Conservation (phyloP, 2,113 vertebrate genomes). For the Brienomyrus longianalis region DNA sequence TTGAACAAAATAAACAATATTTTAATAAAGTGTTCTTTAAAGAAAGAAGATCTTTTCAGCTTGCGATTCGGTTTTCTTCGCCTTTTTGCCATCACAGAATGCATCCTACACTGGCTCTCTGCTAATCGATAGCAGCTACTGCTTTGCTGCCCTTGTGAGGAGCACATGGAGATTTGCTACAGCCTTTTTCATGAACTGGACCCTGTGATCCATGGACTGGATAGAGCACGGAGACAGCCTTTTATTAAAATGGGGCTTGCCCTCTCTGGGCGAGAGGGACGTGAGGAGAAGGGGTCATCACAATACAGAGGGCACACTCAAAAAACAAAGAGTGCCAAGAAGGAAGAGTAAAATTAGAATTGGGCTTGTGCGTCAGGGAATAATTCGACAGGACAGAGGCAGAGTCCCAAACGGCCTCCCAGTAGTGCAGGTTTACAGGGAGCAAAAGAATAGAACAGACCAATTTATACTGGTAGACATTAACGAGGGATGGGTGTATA, state of each 20-base stretch:
- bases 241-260: not conserved
- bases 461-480: not conserved
- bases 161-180: not conserved
- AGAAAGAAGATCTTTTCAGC: not conserved
- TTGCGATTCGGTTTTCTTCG: not conserved
- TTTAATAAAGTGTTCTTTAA: not conserved
- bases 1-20: not conserved
- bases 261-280: not conserved
- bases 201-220: not conserved
- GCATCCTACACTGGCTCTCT: not conserved
- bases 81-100: not conserved
- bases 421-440: not conserved
- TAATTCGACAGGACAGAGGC: not conserved
- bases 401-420: not conserved
- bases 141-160: not conserved
- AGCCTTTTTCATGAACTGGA: not conserved
- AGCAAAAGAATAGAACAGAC: not conserved
- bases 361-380: not conserved
- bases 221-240: not conserved
- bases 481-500: not conserved
- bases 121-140: not conserved
- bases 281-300: not conserved
- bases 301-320: not conserved
- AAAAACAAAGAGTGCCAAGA: not conserved
- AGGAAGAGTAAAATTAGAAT: not conserved